Evolutionary conservation across 2,888 invertebrate species (phyloP).

Genomic region (Catonia carolina): DNA sequence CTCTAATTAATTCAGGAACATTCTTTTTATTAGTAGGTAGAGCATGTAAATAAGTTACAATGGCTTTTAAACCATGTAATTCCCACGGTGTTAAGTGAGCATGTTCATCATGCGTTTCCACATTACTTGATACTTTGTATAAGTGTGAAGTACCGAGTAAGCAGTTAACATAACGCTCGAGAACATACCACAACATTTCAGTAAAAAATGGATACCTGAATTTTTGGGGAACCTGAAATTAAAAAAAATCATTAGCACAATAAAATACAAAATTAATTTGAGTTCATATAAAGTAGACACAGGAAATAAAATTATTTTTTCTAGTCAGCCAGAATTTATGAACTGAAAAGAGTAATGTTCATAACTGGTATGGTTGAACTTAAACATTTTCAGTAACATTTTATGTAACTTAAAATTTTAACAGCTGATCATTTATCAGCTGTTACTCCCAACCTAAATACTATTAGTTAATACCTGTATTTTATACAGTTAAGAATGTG

Average conservation of each 20-base stretch:
- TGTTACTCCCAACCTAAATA: no score
- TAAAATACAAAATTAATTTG: no score
- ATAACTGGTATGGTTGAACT: no score
- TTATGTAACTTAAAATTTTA: no score
- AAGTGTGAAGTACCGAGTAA: slow-evolving; percentile 78
- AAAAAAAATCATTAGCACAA: slow-evolving; percentile 15
- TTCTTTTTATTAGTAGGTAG: slow-evolving; percentile 84
- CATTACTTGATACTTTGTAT: slow-evolving; percentile 28
- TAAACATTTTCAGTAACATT: no score
- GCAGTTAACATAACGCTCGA: slow-evolving; percentile 86
- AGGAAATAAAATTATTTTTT: no score
- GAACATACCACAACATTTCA: slow-evolving; percentile 96
- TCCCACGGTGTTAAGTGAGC: slow-evolving; percentile 68
- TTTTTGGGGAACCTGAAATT: slow-evolving; percentile 79
- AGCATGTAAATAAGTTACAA: slow-evolving; percentile 85
- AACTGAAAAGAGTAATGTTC: no score
- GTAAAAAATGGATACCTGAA: slow-evolving; percentile 98
- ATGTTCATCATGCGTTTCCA: slow-evolving; percentile 47
- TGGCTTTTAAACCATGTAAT: slow-evolving; percentile 53
- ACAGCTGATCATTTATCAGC: no score
- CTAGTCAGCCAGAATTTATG: no score
- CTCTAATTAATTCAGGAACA: slow-evolving; percentile 81
- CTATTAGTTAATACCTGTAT: no score
- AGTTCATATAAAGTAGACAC: no score
- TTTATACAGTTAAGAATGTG: no score